phyloP scores from a whole-genome alignment of 2,113 vertebrate genomes.

The Actinemys pallida region DNA sequence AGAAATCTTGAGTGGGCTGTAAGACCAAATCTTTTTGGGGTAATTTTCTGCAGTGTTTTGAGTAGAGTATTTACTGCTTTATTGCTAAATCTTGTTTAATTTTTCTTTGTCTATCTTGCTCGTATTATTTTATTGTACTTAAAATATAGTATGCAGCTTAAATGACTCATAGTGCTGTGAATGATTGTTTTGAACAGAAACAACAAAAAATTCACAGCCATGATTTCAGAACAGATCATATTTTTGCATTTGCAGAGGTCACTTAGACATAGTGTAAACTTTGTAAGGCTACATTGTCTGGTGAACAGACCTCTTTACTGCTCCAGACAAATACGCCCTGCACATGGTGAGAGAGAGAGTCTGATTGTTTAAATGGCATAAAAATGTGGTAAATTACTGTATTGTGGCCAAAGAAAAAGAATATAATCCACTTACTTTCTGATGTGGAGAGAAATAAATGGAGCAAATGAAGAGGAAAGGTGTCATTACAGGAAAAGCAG shows the following conservation, averaged over 20 bases:
- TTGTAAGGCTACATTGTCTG: neutral
- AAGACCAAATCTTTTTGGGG: no score
- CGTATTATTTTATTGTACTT: neutral
- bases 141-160: neutral
- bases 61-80: neutral
- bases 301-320: neutral
- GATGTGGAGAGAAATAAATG: neutral
- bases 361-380: neutral
- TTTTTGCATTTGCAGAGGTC: neutral
- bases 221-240: neutral
- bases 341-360: neutral
- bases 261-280: neutral
- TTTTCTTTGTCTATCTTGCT: constrained; percentile 53
- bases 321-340: neutral
- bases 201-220: rapidly evolving
- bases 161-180: neutral
- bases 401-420: neutral
- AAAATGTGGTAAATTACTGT: neutral
- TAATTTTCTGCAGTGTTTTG: neutral
- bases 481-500: neutral
- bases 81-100: constrained; percentile 34
- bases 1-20: constrained; percentile 65
- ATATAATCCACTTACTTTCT: neutral
- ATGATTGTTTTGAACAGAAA: neutral
- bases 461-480: neutral